Percentiles rank a stretch among this genome's conserved stretches.
phyloP scores from a whole-genome alignment of 2,888 invertebrate species.

The Euphydryas editha region DNA sequence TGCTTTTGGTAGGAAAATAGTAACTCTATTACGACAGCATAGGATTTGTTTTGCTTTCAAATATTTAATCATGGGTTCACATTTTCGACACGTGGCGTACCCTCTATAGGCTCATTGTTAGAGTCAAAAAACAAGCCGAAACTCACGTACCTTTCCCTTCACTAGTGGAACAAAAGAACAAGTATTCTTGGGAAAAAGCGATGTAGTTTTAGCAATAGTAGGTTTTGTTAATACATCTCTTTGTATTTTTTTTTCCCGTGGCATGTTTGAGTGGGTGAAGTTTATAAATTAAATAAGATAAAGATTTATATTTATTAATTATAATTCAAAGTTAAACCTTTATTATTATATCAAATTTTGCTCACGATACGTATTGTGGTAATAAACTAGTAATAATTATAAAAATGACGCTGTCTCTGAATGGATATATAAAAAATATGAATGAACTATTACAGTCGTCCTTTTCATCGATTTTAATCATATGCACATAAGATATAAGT shows the following conservation, averaged over 20 bases:
- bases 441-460: no score
- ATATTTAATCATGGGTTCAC: conserved; percentile 41
- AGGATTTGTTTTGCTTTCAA: conserved; percentile 24
- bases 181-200: conserved; percentile 65
- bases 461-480: no score
- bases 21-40: neutral
- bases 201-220: conserved; percentile 44
- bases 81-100: conserved; percentile 66
- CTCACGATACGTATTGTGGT: no score
- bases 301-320: neutral
- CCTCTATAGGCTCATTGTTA: conserved; percentile 62
- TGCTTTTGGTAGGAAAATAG: neutral
- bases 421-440: no score
- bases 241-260: conserved; percentile 56
- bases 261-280: conserved; percentile 33
- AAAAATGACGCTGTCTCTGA: no score
- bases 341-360: no score
- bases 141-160: conserved; percentile 65
- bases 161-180: conserved; percentile 64
- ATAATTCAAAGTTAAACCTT: neutral
- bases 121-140: conserved; percentile 75
- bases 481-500: no score
- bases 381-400: no score
- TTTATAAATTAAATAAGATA: neutral
- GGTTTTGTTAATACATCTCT: conserved; percentile 60